Evolutionary conservation across 2,113 vertebrate species (phyloP), one percentile per base, ranked within the genome.

Genomic region (Callopanchax toddi): DNA sequence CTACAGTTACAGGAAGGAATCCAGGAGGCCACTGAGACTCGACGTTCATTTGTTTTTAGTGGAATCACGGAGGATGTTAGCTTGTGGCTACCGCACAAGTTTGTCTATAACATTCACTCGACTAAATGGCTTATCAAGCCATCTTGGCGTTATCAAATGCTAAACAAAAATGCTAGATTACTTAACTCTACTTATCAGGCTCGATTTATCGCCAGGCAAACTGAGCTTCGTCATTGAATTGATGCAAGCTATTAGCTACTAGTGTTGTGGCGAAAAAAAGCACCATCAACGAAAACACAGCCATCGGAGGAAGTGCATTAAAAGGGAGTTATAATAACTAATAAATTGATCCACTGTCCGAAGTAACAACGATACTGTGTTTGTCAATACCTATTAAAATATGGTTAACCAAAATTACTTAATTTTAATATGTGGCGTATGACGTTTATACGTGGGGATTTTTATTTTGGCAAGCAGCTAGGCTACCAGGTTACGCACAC

Each of bases 171-270:
- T n/a, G n/a, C n/a, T 32, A 32, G 1, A 1, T 32, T 7, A 3
- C 10, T 32, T 22, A 17, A n/a, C 11, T 43, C 3, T 13, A 17
- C 17, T 2, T 54, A 18, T 43, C 21, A 2, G 8, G 4, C 39
- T 15, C 12, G 1, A 10, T 15, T 11, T 48, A 11, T 43, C 16
- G 9, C 34, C 34, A 11, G 12, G 13, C 11, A 45, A 39, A 25
- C 18, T 15, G 49, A n/a, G 32, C 20, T 29, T 58, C 21, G 25
- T 26, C 59, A 11, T 16, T 15, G 26, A 48, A 13, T 22, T 43
- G 80, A 67, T 13, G 26, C 0, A 0, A 74, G 13, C 74, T 85
- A 80, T 66, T 87, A 68, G n/a, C 84, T 82, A 70, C 67, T 44
- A 20, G 7, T 44, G 42, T 44, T 44, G 42, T 44, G n/a, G n/a